Percentiles rank a stretch among this genome's conserved stretches.
Conservation (phyloP, 35 echinoderm and acorn worm species). For the Anneissia japonica region DNA sequence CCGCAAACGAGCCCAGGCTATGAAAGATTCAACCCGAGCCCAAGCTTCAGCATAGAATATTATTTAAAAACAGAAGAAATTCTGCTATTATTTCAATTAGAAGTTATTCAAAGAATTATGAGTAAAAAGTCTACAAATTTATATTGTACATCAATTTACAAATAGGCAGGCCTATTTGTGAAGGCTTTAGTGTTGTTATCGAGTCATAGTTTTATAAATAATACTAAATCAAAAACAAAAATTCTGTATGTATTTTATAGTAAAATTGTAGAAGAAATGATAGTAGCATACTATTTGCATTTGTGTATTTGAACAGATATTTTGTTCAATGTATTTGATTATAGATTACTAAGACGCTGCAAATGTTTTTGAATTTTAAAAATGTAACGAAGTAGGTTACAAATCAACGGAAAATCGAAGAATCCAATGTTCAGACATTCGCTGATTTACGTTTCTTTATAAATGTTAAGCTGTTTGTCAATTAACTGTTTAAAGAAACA, state of each 20-base stretch:
- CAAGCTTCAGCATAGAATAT: not conserved
- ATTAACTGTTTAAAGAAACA: no score
- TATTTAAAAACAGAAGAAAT: not conserved
- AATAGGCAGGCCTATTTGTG: not conserved
- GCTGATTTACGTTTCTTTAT: no score
- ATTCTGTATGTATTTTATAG: not conserved
- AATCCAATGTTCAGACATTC: no score
- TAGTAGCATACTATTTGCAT: not conserved
- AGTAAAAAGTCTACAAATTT: not conserved
- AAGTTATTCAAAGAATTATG: no score
- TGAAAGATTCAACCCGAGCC: not conserved
- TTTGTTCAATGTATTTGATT: not conserved
- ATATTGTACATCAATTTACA: not conserved
- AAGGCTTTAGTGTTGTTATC: not conserved
- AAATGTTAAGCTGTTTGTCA: no score
- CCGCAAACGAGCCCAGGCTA: not conserved
- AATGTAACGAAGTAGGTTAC: no score
- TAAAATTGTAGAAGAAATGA: not conserved
- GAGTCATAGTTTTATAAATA: not conserved
- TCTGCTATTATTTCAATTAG: no score
- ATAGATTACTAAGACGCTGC: not conserved
- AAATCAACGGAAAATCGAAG: no score
- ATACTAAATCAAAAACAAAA: not conserved
- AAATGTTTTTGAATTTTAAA: no score
- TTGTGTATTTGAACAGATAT: not conserved